These are phyloP conservation scores for Nanorana parkeri DNA, from an alignment of 2,113 vertebrate genomes.

Conservation along the genomic window DNA sequence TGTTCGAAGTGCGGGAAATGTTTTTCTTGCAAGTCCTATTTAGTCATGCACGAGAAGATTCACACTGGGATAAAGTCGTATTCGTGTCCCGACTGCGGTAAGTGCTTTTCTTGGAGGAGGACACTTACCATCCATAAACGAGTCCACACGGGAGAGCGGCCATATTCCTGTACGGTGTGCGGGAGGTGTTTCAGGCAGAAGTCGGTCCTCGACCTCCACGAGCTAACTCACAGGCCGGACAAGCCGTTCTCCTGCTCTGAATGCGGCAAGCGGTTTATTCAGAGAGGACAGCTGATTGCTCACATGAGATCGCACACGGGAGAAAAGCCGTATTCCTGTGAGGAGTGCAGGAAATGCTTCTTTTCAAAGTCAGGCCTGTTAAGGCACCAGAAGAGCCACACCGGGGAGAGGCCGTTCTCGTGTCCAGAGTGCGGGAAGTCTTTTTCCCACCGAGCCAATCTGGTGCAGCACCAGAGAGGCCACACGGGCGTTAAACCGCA, in stretches of 20 bases:
- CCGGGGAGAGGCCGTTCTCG: neutral
- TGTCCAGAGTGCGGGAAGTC: constrained; percentile 4
- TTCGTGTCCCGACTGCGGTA: neutral
- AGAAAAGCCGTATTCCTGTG: constrained; percentile 59
- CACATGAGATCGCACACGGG: constrained; percentile 53
- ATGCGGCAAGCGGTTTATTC: neutral
- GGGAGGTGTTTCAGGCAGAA: constrained; percentile 50
- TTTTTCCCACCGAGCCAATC: neutral
- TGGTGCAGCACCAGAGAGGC: neutral
- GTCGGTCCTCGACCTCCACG: neutral
- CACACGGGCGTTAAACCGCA: constrained; percentile 1
- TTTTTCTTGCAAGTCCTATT: too few species aligned
- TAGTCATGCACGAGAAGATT: too few species aligned
- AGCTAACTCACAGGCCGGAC: neutral
- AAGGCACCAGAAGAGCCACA: constrained; percentile 49
- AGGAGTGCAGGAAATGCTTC: constrained; percentile 57
- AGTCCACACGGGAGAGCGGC: constrained; percentile 58
- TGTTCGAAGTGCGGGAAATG: too few species aligned
- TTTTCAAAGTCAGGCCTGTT: neutral
- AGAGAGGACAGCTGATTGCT: neutral
- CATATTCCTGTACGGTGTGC: constrained; percentile 58
- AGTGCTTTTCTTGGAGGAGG: neutral
- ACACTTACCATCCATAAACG: constrained; percentile 6
- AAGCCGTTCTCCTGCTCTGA: constrained; percentile 7
- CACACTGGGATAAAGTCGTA: neutral